Evolutionary conservation across 2,113 vertebrate genomes (phyloP).

Genomic region (Todiramphus chloris): DNA sequence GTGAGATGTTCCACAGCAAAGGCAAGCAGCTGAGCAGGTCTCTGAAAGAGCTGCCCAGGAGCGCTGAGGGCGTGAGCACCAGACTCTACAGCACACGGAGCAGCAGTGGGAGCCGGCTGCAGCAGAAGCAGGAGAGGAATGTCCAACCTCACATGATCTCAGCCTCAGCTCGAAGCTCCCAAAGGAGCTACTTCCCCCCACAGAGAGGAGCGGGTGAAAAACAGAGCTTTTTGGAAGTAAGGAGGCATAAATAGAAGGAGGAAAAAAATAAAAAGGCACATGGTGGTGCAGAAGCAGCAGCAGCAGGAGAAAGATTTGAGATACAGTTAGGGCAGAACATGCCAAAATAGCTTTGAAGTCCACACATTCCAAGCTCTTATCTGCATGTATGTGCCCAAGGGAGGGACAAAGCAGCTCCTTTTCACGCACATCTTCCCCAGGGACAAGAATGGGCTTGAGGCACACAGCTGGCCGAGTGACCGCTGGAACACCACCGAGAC

Average conservation of each 20-base stretch:
- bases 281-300: conserved; percentile 33
- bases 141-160: conserved; percentile 76
- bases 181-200: conserved; percentile 79
- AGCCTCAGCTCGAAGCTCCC: conserved; percentile 75
- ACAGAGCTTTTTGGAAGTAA: conserved; percentile 83
- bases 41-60: conserved; percentile 88
- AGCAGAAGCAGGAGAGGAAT: conserved; percentile 85
- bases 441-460: neutral
- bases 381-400: neutral
- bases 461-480: neutral
- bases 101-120: conserved; percentile 80
- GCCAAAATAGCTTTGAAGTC: conserved; percentile 21
- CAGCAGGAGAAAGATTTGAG: conserved; percentile 22
- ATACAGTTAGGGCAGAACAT: conserved; percentile 31
- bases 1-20: conserved; percentile 83
- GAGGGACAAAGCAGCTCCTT: neutral
- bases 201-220: conserved; percentile 80
- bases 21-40: conserved; percentile 95
- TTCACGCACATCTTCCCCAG: neutral
- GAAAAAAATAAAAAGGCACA: neutral
- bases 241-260: conserved; percentile 77
- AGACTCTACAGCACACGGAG: conserved; percentile 81
- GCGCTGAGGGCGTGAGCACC: conserved; percentile 71
- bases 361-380: neutral
- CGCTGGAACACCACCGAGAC: neutral